Evolutionary conservation across 2,888 invertebrate species (phyloP), one percentile per base, ranked within the genome.

Genomic region (Ligdia adustata): DNA sequence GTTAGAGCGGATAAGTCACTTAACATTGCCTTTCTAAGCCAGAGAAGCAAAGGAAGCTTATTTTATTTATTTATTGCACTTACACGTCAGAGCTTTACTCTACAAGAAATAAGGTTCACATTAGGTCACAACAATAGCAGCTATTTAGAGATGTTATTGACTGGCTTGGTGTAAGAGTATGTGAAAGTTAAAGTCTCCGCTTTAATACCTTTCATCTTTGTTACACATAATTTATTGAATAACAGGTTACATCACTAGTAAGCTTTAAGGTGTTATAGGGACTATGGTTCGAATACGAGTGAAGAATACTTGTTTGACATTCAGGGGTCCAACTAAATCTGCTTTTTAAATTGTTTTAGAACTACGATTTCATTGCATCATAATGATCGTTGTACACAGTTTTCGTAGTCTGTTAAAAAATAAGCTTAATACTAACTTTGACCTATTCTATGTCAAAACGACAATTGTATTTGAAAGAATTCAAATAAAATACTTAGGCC

Each of bases 151-250:
- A 43, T 37, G 37, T 51, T 55, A 27, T 29, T 34, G 27, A 22
- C 27, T 28, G 16, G 28, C 45, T 47, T 28, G 54, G 68, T 65
- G 68, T 69, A 65, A 62, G 68, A 62, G 60, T 13, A 37, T 3
- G 45, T 50, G 55, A 55, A 50, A 56, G 55, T 56, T 31, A n/a
- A n/a, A n/a, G n/a, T n/a, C n/a, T n/a, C 32, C 15, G 12, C 31
- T 9, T 31, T 16, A 16, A 39, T 35, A 50, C 44, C 47, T 38
- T 55, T 48, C 41, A 49, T 55, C 51, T 39, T 32, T 47, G 33
- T 40, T 44, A 49, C 59, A 34, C 11, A 44, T 39, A 60, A 44
- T 44, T 37, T 43, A 43, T 46, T 35, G 26, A 29, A 40, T 41
- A 47, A 47, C 34, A 31, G 29, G n/a, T 41, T 41, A 27, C 31